Evolutionary conservation across 2,888 invertebrate genomes (phyloP).

Genomic region (Trichacis sp.): DNA sequence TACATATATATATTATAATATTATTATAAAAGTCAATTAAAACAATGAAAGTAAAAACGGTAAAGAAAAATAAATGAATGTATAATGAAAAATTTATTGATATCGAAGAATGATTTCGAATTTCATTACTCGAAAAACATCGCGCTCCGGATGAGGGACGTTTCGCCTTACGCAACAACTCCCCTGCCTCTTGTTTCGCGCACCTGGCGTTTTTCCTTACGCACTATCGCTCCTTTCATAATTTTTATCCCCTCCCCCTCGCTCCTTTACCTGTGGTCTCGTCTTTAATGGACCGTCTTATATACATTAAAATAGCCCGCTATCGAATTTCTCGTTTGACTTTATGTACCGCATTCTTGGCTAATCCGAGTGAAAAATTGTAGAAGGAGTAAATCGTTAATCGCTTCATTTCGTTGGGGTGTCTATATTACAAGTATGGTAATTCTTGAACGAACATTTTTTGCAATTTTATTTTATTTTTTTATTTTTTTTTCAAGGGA

Average conservation of each 20-base stretch:
- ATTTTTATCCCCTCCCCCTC: conserved; percentile 25
- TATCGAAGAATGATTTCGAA: too few relatives aligned
- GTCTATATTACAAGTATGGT: too few relatives aligned
- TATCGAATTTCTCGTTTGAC: conserved; percentile 27
- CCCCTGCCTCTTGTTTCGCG: conserved; percentile 15
- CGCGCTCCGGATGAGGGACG: conserved; percentile 21
- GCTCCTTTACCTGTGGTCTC: too few relatives aligned
- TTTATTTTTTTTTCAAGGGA: too few relatives aligned
- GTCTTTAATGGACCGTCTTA: conserved; percentile 23
- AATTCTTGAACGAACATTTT: too few relatives aligned
- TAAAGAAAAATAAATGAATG: too few relatives aligned
- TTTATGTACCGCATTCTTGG: conserved; percentile 24
- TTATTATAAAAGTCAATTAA: too few relatives aligned
- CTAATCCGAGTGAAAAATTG: conserved; percentile 34
- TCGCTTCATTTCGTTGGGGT: conserved; percentile 29
- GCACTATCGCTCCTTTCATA: conserved; percentile 32
- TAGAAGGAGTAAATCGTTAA: conserved; percentile 7
- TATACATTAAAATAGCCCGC: conserved; percentile 7
- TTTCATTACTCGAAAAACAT: too few relatives aligned
- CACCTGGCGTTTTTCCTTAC: conserved; percentile 42
- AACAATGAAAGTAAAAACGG: too few relatives aligned
- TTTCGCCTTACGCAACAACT: conserved; percentile 40
- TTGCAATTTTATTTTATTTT: too few relatives aligned
- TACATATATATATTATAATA: too few relatives aligned
- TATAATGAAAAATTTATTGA: too few relatives aligned